Evolutionary conservation across 2,888 invertebrate genomes (phyloP).

Genomic region (Pogonocherus hispidulus): DNA sequence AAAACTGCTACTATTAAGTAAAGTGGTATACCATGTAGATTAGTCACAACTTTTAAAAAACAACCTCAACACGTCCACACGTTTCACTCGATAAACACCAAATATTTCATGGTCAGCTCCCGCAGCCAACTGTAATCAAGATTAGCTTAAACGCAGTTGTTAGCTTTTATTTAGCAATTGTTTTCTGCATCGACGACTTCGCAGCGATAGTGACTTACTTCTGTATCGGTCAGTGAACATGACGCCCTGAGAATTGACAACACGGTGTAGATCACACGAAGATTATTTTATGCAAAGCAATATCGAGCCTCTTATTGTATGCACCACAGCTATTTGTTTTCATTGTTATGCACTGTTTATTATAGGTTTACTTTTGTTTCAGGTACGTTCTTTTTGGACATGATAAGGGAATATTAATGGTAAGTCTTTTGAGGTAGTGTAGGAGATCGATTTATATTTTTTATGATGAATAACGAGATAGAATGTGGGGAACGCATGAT

Average conservation of each 20-base stretch:
- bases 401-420: slow-evolving; percentile 14
- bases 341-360: slow-evolving; percentile 20
- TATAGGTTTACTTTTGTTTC: slow-evolving; percentile 26
- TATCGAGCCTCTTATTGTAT: slow-evolving; percentile 4
- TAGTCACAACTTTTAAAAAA: slow-evolving; percentile 6
- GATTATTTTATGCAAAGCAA: slow-evolving; percentile 33
- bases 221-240: slow-evolving; percentile 42
- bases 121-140: slow-evolving; percentile 38
- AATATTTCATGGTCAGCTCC: slow-evolving; percentile 45
- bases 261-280: slow-evolving; percentile 32
- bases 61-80: slow-evolving; percentile 15
- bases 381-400: slow-evolving; percentile 11
- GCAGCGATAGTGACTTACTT: slow-evolving; percentile 28
- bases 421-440: not conserved
- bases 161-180: slow-evolving; percentile 48
- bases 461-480: not conserved
- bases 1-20: too few species aligned
- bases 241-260: slow-evolving; percentile 45
- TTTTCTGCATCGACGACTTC: slow-evolving; percentile 46
- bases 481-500: too few species aligned
- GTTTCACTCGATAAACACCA: slow-evolving; percentile 27
- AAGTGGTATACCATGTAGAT: not conserved
- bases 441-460: not conserved
- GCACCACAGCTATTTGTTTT: slow-evolving; percentile 18
- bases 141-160: slow-evolving; percentile 40